Base-by-base conservation (phyloP, 1,140 invertebrate species). In the Lordiphosa clarofinis region DNA sequence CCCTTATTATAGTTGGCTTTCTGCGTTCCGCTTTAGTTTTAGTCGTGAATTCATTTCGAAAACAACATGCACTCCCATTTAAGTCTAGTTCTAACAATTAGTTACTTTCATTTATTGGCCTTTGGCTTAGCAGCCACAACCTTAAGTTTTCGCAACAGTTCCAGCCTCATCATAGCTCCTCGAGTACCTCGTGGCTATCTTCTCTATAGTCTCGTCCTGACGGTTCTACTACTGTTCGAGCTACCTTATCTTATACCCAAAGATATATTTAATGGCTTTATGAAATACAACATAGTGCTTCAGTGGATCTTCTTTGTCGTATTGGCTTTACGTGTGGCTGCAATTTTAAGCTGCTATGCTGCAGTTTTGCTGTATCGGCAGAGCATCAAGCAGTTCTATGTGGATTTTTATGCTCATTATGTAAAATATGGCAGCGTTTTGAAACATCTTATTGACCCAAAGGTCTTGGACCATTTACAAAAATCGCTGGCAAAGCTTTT, bases 211-310 rank as follows among this genome's bases (percentile, higher is more conserved):
- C 3, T 19, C 0, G 11, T 43, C 5, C 5, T 76, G 1, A 42
- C 35, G 3, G 7, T 5, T 3, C 1, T 36, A 0, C 10, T 82
- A 0, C 4, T 76, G 2, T 0, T 59, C 6, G 56, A 42, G 21
- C n/a, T 68, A 3, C 65, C 66, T 12, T 54, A 8, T 0, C 46
- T 76, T 12, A 3, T 68, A 1, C 59, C 63, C 0, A 12, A 5
- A 2, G 37, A 9, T 10, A 9, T 62, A 1, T 8, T 53, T 9
- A 52, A 43, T 1, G 53, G 43, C 5, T 82, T 76, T 13, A 69
- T 73, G 3, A 61, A 21, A n/a, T 28, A 59, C 35, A 76, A 76
- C 47, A 50, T 76, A 5, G 24, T 84, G 1, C 55, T 82, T 6
- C 72, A 69, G 21, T 58, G 62, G 43, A 49, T 39, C 33, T 53